A percentile compares a stretch with the other conserved stretches of the same genome.
These are phyloP conservation scores for Pammene aurita DNA, from an alignment of 2,888 invertebrate species.

Conservation along the genomic window DNA sequence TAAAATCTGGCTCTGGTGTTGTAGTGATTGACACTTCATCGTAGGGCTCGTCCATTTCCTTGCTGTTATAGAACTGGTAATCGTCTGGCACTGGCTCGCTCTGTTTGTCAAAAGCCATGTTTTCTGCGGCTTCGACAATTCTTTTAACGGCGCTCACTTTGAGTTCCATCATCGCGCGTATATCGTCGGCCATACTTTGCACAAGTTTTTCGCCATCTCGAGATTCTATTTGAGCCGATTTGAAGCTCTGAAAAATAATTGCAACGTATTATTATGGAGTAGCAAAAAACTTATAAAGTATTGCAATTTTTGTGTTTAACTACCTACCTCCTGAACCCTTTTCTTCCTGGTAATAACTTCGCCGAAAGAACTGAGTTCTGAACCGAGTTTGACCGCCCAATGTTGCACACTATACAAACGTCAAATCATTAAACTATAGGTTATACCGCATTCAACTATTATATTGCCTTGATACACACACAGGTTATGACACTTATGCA, in stretches of 20 bases:
- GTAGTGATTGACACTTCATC: conserved; percentile 77
- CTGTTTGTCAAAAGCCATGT: conserved; percentile 86
- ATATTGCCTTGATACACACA: background rate
- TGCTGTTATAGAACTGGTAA: conserved; percentile 88
- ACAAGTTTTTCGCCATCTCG: conserved; percentile 91
- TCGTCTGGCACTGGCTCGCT: conserved; percentile 82
- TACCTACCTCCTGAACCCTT: conserved; percentile 89
- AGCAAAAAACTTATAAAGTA: no score
- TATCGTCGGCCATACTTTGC: conserved; percentile 91
- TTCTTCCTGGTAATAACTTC: conserved; percentile 91
- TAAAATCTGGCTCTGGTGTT: conserved; percentile 81
- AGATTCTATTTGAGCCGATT: conserved; percentile 88
- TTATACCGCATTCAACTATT: background rate
- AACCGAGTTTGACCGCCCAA: conserved; percentile 92
- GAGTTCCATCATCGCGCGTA: conserved; percentile 93
- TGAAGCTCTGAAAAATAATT: conserved; percentile 86
- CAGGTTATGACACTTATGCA: no score
- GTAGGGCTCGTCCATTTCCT: conserved; percentile 85
- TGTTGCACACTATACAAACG: conserved; percentile 85
- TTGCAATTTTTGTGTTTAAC: background rate
- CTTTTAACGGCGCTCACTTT: conserved; percentile 94
- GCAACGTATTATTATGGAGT: background rate
- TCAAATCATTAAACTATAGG: background rate
- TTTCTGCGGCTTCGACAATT: conserved; percentile 94
- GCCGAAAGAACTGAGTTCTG: conserved; percentile 91